Evolutionary conservation across 2,113 vertebrate genomes (phyloP), one percentile per base, ranked within the genome.

Genomic region (Zapornia atra): DNA sequence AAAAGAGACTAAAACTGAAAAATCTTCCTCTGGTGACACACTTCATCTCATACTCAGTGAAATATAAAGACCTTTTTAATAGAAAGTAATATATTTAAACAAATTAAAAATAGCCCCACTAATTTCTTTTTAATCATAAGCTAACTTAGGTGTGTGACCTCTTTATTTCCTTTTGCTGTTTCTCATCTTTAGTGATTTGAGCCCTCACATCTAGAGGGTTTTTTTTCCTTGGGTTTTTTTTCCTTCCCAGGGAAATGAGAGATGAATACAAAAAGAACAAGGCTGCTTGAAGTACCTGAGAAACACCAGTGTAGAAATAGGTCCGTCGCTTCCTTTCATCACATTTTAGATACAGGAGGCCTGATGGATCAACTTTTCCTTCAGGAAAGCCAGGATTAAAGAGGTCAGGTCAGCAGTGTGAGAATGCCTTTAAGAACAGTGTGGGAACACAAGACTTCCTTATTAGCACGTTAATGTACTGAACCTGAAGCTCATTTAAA

Each of bases 41-140:
- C 86, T 97, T 96, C 93, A 94, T 96, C 86, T 87, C 81, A 92
- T 71, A 91, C 89, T 95, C 72, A 69, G 77, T 76, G 81, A 96
- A 89, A 95, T 88, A 93, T 84, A 78, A 95, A 93, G 88, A 90
- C 77, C 77, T 89, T 85, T 89, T 85, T 94, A 94, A 97, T 91
- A 91, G 91, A 87, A 95, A 86, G 91, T 96, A 97, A 96, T 96
- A 96, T 57, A 79, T 89, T 97, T 93, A 95, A 96, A 95, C 70
- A 82, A 96, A 96, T 96, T 97, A 96, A 97, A 96, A 96, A 96
- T 96, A 97, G 94, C 53, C 94, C 53, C 69, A 63, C 89, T 96
- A 96, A 97, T 97, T 97, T 96, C 92, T 96, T 96, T 95, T 96
- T 95, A 97, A 96, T 96, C 94, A 96, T 93, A 92, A 96, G 95